Conservation (phyloP, 2,113 vertebrate species). For the Menidia beryllina region DNA sequence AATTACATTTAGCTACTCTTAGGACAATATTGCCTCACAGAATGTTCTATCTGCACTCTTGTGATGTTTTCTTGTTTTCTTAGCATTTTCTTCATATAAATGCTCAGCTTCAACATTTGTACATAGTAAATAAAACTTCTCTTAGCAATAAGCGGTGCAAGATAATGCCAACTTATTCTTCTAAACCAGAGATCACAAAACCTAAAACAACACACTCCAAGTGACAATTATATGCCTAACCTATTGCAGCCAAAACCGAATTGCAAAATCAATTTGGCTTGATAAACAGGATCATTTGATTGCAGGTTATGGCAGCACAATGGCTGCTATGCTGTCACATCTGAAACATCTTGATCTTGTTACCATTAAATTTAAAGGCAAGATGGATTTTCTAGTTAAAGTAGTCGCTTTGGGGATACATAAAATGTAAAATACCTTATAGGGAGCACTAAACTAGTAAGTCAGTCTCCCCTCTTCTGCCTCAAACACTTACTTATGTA, state of each 20-base stretch:
- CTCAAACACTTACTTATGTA: slow-evolving; percentile 28
- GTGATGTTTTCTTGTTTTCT: not conserved
- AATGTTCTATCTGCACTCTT: not conserved
- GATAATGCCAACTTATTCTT: slow-evolving; percentile 11
- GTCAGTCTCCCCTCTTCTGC: slow-evolving; percentile 25
- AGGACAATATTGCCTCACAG: no score
- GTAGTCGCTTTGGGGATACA: slow-evolving; percentile 54
- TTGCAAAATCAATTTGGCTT: slow-evolving; percentile 32
- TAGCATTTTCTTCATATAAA: not conserved
- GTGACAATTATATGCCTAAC: slow-evolving; percentile 25
- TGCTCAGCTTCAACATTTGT: not conserved
- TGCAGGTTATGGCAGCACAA: slow-evolving; percentile 22
- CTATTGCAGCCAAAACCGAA: slow-evolving; percentile 22
- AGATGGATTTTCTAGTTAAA: slow-evolving; percentile 57
- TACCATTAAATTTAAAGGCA: slow-evolving; percentile 66
- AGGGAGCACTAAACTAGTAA: slow-evolving; percentile 63
- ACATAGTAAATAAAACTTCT: not conserved
- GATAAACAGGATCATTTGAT: slow-evolving; percentile 35
- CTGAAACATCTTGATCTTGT: slow-evolving; percentile 51
- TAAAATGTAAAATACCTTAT: slow-evolving; percentile 70
- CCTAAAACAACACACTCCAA: slow-evolving; percentile 9
- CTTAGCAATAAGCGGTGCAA: not conserved
- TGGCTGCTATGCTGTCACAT: slow-evolving; percentile 43
- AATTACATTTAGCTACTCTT: no score
- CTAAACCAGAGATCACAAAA: slow-evolving; percentile 20